Evolutionary conservation across 2,113 vertebrate species (phyloP).

Genomic region (Meleagris gallopavo): DNA sequence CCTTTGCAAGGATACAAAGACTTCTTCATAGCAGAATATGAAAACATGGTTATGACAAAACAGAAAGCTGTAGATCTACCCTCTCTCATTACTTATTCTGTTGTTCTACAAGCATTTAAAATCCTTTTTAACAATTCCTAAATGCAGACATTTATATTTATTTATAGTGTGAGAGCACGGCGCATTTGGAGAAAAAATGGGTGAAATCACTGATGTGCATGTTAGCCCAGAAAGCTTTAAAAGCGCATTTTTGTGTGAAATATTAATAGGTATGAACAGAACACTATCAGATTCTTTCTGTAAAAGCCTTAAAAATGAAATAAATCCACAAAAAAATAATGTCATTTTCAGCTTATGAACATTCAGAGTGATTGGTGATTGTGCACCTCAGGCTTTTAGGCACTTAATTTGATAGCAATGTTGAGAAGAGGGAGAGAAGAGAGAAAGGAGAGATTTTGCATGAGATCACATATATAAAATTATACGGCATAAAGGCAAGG

Average conservation of each 20-base stretch:
- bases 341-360: slow-evolving; percentile 44
- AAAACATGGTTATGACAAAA: neutral
- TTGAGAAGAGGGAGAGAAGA: slow-evolving; percentile 24
- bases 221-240: slow-evolving; percentile 49
- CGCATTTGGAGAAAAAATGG: slow-evolving; percentile 18
- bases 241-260: slow-evolving; percentile 70
- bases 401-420: slow-evolving; percentile 52
- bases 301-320: slow-evolving; percentile 63
- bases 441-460: neutral
- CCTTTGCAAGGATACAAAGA: neutral
- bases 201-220: slow-evolving; percentile 1
- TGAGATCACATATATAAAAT: neutral
- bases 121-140: slow-evolving; percentile 34
- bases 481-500: neutral
- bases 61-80: neutral
- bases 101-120: slow-evolving; percentile 15
- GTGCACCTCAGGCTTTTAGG: slow-evolving; percentile 45
- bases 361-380: neutral
- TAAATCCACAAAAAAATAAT: slow-evolving; percentile 27
- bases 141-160: neutral
- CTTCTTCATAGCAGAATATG: neutral
- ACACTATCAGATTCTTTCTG: slow-evolving; percentile 36
- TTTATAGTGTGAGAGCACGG: neutral
- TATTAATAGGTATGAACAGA: slow-evolving; percentile 67
- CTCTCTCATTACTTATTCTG: neutral